Evolutionary conservation across 2,888 invertebrate genomes (phyloP).

Genomic region (Malthinus flaveolus): DNA sequence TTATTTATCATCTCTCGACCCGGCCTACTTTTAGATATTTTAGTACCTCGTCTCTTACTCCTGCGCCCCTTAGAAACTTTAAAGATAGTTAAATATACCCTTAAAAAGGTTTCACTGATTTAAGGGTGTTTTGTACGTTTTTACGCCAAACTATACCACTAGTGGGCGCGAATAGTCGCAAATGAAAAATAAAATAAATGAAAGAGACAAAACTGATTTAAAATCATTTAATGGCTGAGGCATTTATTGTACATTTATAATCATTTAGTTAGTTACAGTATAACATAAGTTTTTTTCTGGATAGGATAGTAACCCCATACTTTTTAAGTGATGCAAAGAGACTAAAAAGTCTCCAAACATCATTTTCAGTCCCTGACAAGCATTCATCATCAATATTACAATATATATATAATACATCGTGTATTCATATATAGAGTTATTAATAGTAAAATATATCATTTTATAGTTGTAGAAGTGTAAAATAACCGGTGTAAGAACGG

Average conservation of each 20-base stretch:
- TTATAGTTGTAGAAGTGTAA: conserved; percentile 37
- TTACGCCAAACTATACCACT: too few species aligned
- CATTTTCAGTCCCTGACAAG: conserved; percentile 28
- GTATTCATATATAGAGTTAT: conserved; percentile 43
- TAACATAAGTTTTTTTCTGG: conserved; percentile 47
- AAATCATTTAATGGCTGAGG: conserved; percentile 57
- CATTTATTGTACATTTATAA: conserved; percentile 57
- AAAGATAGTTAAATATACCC: too few species aligned
- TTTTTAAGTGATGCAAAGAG: conserved; percentile 46
- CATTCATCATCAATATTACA: conserved; percentile 27
- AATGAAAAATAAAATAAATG: too few species aligned
- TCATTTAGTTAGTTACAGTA: conserved; percentile 54
- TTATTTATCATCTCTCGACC: too few species aligned
- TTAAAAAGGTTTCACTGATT: too few species aligned
- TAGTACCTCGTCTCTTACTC: too few species aligned
- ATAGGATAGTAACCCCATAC: conserved; percentile 51
- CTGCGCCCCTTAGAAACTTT: too few species aligned
- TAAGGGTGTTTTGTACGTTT: too few species aligned
- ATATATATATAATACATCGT: conserved; percentile 41
- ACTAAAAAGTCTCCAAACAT: conserved; percentile 29
- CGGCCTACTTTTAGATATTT: too few species aligned
- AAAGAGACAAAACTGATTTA: conserved; percentile 38
- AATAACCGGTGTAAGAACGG: conserved; percentile 25
- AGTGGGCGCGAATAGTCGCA: too few species aligned
- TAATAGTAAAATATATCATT: conserved; percentile 53